Evolutionary conservation across 2,797 vertebrate genomes (phyloP), one percentile per base, ranked within the genome.

Genomic region (Vultur gryphus): DNA sequence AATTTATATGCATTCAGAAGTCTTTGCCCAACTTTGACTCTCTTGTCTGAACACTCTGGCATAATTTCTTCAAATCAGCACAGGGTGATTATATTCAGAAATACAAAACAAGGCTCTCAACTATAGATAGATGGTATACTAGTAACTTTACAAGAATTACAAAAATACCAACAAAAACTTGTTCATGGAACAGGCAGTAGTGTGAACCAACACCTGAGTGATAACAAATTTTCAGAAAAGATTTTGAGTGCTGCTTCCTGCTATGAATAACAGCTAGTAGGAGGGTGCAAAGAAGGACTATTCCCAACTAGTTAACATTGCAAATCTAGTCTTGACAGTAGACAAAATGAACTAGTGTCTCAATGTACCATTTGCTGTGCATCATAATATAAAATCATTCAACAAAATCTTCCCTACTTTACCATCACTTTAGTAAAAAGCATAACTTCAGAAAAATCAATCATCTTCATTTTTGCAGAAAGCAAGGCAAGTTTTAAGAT

Each of bases 261-360:
- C 84, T 94, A 72, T 91, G 69, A 95, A 96, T 92, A 96, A 86
- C 84, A 94, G 58, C 43, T 58, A 48, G 95, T 94, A 86, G 94
- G 94, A 91, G 55, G 84, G 49, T 95, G 80, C 33, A 84, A 88
- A 89, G 85, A 96, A 94, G 82, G 75, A 88, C 87, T 95, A 64
- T 86, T 95, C 82, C 84, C 57, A 92, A 46, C 23, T 62, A 62
- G 37, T 80, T 79, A 75, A 65, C 85, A 82, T 88, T 51, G 84
- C 52, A 81, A 70, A 88, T 90, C 35, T 62, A 93, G 61, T 39
- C 62, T 86, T 62, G 84, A 76, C 33, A 71, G 59, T 10, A 95
- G 79, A 79, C 31, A 85, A 94, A 94, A 90, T 20, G 16, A 94
- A 65, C 13, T n/a, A 54, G 15, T 46, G 28, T 84, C 69, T 93